These are phyloP conservation scores for Microcaecilia unicolor DNA, from an alignment of 2,797 vertebrate genomes.

Conservation along the genomic window DNA sequence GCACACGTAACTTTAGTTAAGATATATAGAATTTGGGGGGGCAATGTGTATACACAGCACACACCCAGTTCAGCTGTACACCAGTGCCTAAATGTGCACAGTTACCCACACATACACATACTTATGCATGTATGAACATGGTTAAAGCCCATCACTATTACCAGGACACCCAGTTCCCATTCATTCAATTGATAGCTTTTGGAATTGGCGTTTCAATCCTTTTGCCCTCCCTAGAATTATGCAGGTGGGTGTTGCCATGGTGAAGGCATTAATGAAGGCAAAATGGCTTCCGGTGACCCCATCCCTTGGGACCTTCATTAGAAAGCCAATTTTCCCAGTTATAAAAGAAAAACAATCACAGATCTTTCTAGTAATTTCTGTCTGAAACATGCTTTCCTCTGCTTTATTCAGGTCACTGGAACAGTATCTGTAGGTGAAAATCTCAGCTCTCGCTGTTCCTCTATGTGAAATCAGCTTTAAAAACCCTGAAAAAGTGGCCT, in stretches of 20 bases:
- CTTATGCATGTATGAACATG: too few relatives aligned
- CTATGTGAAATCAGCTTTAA: neutral
- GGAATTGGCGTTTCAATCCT: neutral
- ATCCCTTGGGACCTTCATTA: neutral
- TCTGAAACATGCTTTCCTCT: neutral
- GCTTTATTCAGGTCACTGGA: neutral
- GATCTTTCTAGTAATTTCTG: neutral
- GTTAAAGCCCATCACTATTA: too few relatives aligned
- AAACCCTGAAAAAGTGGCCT: too few relatives aligned
- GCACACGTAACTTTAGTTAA: too few relatives aligned
- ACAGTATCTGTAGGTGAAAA: neutral
- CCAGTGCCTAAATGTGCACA: too few relatives aligned
- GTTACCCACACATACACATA: neutral
- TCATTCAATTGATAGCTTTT: neutral
- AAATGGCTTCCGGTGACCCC: neutral
- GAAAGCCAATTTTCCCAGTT: neutral
- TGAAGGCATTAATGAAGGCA: neutral
- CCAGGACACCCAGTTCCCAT: neutral
- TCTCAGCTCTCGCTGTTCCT: neutral
- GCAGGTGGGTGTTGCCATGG: neutral
- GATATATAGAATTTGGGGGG: too few relatives aligned
- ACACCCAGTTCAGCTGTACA: rapidly evolving
- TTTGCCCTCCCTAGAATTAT: neutral
- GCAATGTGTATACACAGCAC: too few relatives aligned
- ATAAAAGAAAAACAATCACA: neutral